Percentiles rank a stretch among this genome's conserved stretches.
Conservation (phyloP, 2,797 vertebrate species). For the Alfaro cultratus region DNA sequence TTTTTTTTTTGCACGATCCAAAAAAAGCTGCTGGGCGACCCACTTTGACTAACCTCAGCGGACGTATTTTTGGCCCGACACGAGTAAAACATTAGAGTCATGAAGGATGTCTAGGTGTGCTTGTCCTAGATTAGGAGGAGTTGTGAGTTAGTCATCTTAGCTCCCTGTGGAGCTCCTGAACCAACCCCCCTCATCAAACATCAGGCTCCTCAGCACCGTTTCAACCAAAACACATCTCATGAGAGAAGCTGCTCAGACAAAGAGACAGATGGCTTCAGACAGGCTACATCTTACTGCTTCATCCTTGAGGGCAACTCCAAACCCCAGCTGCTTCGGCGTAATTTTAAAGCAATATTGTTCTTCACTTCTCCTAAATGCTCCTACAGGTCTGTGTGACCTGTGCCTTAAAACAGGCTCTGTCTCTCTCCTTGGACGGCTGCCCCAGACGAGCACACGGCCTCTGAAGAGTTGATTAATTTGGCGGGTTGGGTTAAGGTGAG, state of each 20-base stretch:
- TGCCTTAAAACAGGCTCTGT: slow-evolving; percentile 57
- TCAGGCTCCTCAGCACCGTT: slow-evolving; percentile 69
- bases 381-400: slow-evolving; percentile 70
- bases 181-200: slow-evolving; percentile 72
- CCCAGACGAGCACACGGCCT: slow-evolving; percentile 73
- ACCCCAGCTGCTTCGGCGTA: slow-evolving; percentile 39
- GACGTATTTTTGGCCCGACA: slow-evolving; percentile 83
- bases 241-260: slow-evolving; percentile 60
- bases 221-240: slow-evolving; percentile 65
- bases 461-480: slow-evolving; percentile 81
- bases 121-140: slow-evolving; percentile 84
- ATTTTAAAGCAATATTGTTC: slow-evolving; percentile 31
- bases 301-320: slow-evolving; percentile 57
- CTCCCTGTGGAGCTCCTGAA: slow-evolving; percentile 65
- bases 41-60: slow-evolving; percentile 84
- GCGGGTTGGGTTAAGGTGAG: slow-evolving; percentile 74
- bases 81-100: slow-evolving; percentile 83
- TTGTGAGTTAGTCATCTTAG: slow-evolving; percentile 79
- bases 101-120: slow-evolving; percentile 85
- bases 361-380: slow-evolving; percentile 28
- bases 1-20: slow-evolving; percentile 81
- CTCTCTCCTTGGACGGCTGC: slow-evolving; percentile 59
- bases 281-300: slow-evolving; percentile 51
- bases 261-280: slow-evolving; percentile 75
- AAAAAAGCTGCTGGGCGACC: slow-evolving; percentile 84